These are phyloP conservation scores for Rhopilema esculentum DNA, from an alignment of 30 jellyfish, hydroid and myxozoan species.

Conservation along the genomic window DNA sequence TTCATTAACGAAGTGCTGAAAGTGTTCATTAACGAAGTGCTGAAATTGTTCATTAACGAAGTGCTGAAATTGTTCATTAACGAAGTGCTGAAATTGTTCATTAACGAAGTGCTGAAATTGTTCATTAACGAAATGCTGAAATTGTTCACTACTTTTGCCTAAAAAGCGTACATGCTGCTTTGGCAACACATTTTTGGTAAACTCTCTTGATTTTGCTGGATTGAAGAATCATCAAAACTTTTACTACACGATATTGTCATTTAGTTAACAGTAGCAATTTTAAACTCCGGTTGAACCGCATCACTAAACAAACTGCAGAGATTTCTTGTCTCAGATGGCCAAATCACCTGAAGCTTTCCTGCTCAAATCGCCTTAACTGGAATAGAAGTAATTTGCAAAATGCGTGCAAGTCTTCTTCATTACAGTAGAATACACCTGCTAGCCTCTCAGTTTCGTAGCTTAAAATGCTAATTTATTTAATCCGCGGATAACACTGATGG, in stretches of 20 bases:
- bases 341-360: background rate
- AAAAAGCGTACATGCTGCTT: too few species aligned
- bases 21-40: too few species aligned
- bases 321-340: background rate
- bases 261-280: background rate
- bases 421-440: background rate
- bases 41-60: too few species aligned
- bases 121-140: too few species aligned
- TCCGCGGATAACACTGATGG: background rate
- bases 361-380: background rate
- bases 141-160: too few species aligned
- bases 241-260: background rate
- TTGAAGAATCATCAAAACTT: too few species aligned
- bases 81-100: too few species aligned
- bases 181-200: too few species aligned
- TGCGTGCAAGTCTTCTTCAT: background rate
- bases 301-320: background rate
- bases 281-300: background rate
- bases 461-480: background rate
- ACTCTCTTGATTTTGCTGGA: too few species aligned
- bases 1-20: too few species aligned
- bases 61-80: too few species aligned
- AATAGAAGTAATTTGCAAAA: background rate
- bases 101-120: too few species aligned
- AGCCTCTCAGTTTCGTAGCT: background rate